Evolutionary conservation across 2,888 invertebrate species (phyloP).

Genomic region (Cerastis leucographa): DNA sequence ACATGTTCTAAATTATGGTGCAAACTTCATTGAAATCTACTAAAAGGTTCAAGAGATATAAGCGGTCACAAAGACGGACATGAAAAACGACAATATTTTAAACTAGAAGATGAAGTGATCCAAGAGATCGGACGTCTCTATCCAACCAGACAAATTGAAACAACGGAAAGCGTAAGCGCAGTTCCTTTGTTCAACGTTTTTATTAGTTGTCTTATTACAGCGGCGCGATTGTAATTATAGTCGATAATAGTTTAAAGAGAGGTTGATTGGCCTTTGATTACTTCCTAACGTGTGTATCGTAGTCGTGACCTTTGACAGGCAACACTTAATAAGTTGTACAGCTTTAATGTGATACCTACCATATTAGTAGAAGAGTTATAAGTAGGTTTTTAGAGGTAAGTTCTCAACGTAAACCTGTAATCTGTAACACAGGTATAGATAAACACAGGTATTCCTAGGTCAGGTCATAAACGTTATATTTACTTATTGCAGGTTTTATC

Average conservation of each 20-base stretch:
- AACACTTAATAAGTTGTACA: constrained; percentile 27
- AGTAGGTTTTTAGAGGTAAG: constrained; percentile 6
- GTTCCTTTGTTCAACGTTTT: constrained; percentile 77
- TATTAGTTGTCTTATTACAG: constrained; percentile 71
- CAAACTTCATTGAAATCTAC: not conserved
- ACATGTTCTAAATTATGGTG: not conserved
- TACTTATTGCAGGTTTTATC: constrained; percentile 5
- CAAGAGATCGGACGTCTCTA: constrained; percentile 32
- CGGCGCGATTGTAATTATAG: constrained; percentile 76
- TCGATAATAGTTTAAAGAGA: constrained; percentile 80
- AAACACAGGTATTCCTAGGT: not conserved
- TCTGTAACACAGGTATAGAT: not conserved
- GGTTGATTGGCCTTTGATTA: constrained; percentile 87
- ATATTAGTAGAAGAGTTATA: constrained; percentile 35
- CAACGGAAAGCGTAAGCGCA: constrained; percentile 60
- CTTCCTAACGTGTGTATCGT: constrained; percentile 81
- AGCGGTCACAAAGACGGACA: not conserved
- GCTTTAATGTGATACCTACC: constrained; percentile 11
- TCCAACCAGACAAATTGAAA: constrained; percentile 49
- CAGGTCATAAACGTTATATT: not conserved
- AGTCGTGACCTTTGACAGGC: constrained; percentile 77
- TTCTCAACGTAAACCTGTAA: not conserved
- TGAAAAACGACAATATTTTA: not conserved
- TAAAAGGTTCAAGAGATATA: not conserved
- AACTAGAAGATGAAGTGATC: constrained; percentile 18